These are phyloP conservation scores for Patella pellucida DNA, from an alignment of 2,888 invertebrate species.

Conservation along the genomic window DNA sequence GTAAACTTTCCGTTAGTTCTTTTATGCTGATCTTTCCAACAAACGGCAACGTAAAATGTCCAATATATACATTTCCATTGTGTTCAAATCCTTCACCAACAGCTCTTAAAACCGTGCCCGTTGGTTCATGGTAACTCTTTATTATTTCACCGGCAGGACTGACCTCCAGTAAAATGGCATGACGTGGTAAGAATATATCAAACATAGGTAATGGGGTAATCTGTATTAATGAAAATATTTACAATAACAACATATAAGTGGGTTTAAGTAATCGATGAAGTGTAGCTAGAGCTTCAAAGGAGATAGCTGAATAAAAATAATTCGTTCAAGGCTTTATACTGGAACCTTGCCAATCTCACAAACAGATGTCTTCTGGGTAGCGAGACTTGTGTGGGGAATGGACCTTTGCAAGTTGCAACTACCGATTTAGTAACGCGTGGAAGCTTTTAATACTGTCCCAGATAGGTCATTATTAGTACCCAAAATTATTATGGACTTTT, in stretches of 20 bases:
- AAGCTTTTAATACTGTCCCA: no score
- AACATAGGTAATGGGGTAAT: constrained; percentile 47
- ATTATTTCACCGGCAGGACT: constrained; percentile 39
- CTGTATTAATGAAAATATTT: constrained; percentile 33
- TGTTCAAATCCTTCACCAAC: constrained; percentile 52
- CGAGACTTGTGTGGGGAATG: no score
- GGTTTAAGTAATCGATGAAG: no score
- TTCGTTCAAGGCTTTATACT: no score
- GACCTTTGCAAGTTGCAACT: no score
- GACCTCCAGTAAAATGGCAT: constrained; percentile 51
- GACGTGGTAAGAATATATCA: constrained; percentile 51
- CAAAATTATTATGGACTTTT: no score
- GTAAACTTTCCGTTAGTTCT: not conserved
- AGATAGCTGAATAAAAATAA: no score
- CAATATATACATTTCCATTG: constrained; percentile 46
- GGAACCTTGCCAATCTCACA: no score
- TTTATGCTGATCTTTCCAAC: constrained; percentile 30
- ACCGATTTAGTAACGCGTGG: no score
- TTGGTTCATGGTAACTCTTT: constrained; percentile 54
- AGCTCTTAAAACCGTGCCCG: constrained; percentile 40
- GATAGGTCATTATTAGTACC: no score
- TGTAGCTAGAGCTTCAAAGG: no score
- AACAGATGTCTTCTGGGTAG: no score
- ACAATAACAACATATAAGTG: not conserved
- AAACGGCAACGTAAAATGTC: constrained; percentile 49